These are phyloP conservation scores for Volucella inanis DNA, from an alignment of 2,888 invertebrate species.

Conservation along the genomic window DNA sequence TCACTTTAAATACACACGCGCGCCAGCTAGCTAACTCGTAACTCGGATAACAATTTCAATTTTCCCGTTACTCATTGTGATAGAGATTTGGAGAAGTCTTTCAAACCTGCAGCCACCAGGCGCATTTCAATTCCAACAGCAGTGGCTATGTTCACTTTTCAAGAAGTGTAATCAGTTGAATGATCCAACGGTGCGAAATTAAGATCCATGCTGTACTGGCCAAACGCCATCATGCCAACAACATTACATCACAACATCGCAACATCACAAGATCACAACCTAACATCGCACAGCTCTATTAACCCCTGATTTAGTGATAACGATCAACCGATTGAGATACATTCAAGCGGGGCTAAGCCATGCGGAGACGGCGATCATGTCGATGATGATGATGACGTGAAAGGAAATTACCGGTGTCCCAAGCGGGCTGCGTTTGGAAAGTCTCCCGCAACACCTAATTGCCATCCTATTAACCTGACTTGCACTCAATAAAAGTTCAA, in stretches of 20 bases:
- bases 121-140: not conserved
- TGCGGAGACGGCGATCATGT: not conserved
- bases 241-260: too few species aligned
- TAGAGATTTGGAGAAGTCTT: not conserved
- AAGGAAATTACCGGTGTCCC: constrained; percentile 73
- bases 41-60: constrained; percentile 52
- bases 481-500: constrained; percentile 75
- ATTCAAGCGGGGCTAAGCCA: constrained; percentile 23
- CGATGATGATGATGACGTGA: constrained; percentile 65
- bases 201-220: constrained; percentile 21
- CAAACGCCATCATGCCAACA: constrained; percentile 16
- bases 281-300: constrained; percentile 63
- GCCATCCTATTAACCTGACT: constrained; percentile 74
- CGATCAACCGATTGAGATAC: constrained; percentile 69
- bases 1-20: constrained; percentile 32
- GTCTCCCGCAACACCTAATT: constrained; percentile 74
- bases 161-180: constrained; percentile 56
- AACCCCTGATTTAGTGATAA: constrained; percentile 74
- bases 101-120: constrained; percentile 3
- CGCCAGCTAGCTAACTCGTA: not conserved
- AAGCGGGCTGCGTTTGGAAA: constrained; percentile 66
- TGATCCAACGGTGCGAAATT: constrained; percentile 64
- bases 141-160: constrained; percentile 42
- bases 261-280: not conserved
- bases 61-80: constrained; percentile 58